Conservation (phyloP, 2,888 invertebrate species). For the Leptarthrus brevirostris region DNA sequence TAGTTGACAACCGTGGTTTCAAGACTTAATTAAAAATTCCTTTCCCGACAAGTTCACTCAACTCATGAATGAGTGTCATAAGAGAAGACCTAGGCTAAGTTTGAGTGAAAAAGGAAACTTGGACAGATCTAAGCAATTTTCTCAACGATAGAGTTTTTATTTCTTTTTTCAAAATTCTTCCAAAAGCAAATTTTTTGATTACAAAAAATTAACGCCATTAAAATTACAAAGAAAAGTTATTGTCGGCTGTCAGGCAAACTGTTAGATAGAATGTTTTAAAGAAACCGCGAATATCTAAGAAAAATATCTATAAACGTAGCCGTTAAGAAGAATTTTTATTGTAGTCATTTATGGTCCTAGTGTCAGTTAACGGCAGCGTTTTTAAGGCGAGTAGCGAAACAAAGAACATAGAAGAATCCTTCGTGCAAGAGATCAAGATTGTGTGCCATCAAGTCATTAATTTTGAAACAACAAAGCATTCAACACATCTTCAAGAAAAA, state of each 20-base stretch:
- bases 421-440: constrained; percentile 40
- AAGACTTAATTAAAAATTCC: constrained; percentile 39
- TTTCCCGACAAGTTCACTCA: constrained; percentile 24
- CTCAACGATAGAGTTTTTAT: too few species aligned
- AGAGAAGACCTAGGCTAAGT: too few species aligned
- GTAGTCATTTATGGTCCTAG: constrained; percentile 25
- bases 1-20: constrained; percentile 25
- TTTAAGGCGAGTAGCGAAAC: constrained; percentile 7
- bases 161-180: too few species aligned
- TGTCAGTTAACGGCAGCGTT: not conserved
- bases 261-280: too few species aligned
- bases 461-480: constrained; percentile 47
- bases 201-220: too few species aligned
- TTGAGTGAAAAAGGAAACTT: too few species aligned
- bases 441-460: constrained; percentile 46
- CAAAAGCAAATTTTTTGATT: too few species aligned
- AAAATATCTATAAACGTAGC: constrained; percentile 19
- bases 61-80: too few species aligned
- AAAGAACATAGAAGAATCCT: constrained; percentile 24
- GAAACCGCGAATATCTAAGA: constrained; percentile 30
- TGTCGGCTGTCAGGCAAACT: too few species aligned
- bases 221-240: too few species aligned
- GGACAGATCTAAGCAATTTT: too few species aligned
- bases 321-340: constrained; percentile 38
- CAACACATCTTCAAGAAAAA: constrained; percentile 40